phyloP scores from a whole-genome alignment of 2,888 invertebrate genomes.

The Abrostola triplasia region DNA sequence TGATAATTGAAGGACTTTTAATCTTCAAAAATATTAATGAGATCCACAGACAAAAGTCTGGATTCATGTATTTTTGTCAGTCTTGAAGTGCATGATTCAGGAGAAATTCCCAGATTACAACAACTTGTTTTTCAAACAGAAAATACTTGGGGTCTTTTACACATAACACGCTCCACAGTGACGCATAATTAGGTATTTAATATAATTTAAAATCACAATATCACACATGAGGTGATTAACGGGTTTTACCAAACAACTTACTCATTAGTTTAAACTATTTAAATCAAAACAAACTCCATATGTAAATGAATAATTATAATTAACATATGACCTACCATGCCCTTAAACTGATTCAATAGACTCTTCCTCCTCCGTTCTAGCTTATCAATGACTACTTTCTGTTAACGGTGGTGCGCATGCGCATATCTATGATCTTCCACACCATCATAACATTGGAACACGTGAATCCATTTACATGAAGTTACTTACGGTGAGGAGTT shows the following conservation, averaged over 20 bases:
- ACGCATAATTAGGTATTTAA: no score
- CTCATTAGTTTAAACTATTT: neutral
- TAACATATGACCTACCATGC: constrained; percentile 9
- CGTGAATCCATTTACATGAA: constrained; percentile 50
- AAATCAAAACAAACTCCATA: constrained; percentile 39
- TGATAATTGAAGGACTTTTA: no score
- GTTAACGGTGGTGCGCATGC: constrained; percentile 40
- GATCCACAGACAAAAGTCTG: no score
- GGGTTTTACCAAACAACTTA: constrained; percentile 8
- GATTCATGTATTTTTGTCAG: no score
- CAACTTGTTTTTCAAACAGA: no score
- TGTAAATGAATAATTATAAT: neutral
- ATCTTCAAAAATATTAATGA: no score
- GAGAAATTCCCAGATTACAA: no score
- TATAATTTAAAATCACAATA: constrained; percentile 5
- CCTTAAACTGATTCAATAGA: constrained; percentile 47
- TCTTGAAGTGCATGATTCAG: no score
- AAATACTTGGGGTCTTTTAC: no score
- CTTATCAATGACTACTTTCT: constrained; percentile 52
- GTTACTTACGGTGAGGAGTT: constrained; percentile 41
- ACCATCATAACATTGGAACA: constrained; percentile 43
- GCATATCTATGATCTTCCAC: constrained; percentile 50
- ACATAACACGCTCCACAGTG: no score
- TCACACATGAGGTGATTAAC: constrained; percentile 27
- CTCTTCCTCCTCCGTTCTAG: constrained; percentile 51